Evolutionary conservation across 2,113 vertebrate species (phyloP).

Genomic region (cattle (Bos taurus)): ARS-UCD2.0 NC_037334.1:39985501-39986000

Average conservation of each 20-base stretch:
- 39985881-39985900: not conserved
- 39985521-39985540: not conserved
- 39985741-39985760: not conserved
- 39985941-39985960: not conserved
- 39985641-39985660: not conserved
- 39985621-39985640: not conserved
- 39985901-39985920: not conserved
- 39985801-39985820: not conserved
- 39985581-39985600: not conserved
- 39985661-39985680: not conserved
- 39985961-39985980: conserved; percentile 16
- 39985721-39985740: not conserved
- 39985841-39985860: not conserved
- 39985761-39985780: not conserved
- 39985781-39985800: not conserved
- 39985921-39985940: not conserved
- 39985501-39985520: not conserved
- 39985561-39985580: not conserved
- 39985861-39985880: not conserved
- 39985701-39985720: not conserved
- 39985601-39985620: not conserved
- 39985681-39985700: not conserved
- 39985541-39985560: not conserved
- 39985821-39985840: not conserved
- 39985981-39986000: not conserved